These are phyloP conservation scores for Serrognathus titanus DNA, from an alignment of 2,888 invertebrate genomes.

Conservation along the genomic window DNA sequence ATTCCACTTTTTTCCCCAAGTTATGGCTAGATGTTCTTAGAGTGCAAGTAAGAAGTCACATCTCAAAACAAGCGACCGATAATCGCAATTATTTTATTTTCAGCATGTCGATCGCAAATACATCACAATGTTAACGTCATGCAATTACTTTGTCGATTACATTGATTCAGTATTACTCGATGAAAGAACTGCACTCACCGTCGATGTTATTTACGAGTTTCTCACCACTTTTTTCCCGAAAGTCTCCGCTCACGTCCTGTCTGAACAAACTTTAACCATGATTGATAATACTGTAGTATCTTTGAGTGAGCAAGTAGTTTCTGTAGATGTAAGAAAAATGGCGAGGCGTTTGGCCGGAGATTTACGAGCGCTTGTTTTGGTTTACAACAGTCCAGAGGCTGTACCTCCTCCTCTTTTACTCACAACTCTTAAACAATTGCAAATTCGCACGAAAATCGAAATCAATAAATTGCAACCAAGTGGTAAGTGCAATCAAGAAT, in stretches of 20 bases:
- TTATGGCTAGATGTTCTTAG: conserved; percentile 88
- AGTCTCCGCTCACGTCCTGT: conserved; percentile 60
- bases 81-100: conserved; percentile 25
- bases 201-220: conserved; percentile 82
- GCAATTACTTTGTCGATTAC: conserved; percentile 83
- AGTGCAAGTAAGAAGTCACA: conserved; percentile 52
- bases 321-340: conserved; percentile 52
- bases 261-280: conserved; percentile 59
- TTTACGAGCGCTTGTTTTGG: conserved; percentile 56
- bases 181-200: conserved; percentile 81
- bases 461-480: conserved; percentile 36
- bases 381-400: conserved; percentile 51
- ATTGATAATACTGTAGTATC: conserved; percentile 62
- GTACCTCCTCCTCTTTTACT: conserved; percentile 40
- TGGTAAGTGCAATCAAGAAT: conserved; percentile 25
- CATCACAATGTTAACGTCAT: conserved; percentile 75
- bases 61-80: neutral
- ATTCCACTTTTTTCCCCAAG: conserved; percentile 85
- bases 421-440: conserved; percentile 41
- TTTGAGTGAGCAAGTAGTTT: conserved; percentile 53
- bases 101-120: conserved; percentile 77
- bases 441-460: conserved; percentile 39
- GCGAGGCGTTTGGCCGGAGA: conserved; percentile 56
- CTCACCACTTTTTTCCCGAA: conserved; percentile 87
- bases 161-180: conserved; percentile 86